phyloP scores from a whole-genome alignment of 2,888 invertebrate genomes.

The Pyrochroa serraticornis region DNA sequence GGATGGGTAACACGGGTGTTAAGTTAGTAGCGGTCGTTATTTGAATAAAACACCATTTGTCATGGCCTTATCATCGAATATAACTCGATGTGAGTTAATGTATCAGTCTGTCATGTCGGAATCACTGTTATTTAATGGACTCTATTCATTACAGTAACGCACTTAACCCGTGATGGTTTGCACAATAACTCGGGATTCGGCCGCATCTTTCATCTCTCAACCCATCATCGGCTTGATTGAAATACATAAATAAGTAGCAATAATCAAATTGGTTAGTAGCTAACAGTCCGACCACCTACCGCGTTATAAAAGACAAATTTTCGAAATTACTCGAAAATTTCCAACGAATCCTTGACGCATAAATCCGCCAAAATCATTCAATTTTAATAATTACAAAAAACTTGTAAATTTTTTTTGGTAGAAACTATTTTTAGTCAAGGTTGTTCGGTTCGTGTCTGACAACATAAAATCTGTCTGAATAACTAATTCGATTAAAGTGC shows the following conservation, averaged over 20 bases:
- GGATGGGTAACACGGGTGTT: constrained; percentile 2
- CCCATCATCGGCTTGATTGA: too few species aligned
- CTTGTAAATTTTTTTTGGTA: neutral
- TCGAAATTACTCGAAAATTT: too few species aligned
- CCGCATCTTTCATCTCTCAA: too few species aligned
- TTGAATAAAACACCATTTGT: constrained; percentile 30
- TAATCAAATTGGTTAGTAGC: too few species aligned
- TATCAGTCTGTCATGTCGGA: constrained; percentile 31
- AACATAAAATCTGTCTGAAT: constrained; percentile 1
- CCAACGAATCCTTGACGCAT: too few species aligned
- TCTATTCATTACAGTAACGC: constrained; percentile 36
- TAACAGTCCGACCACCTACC: too few species aligned
- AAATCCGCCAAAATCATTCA: too few species aligned
- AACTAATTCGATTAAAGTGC: constrained; percentile 10
- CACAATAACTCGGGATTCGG: too few species aligned
- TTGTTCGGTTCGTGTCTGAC: neutral
- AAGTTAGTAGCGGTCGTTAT: constrained; percentile 8
- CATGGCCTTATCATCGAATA: constrained; percentile 34
- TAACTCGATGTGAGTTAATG: constrained; percentile 34
- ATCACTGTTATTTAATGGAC: constrained; percentile 38
- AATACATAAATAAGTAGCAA: too few species aligned
- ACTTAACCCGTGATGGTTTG: constrained; percentile 20
- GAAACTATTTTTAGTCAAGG: constrained; percentile 7
- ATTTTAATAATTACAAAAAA: too few species aligned
- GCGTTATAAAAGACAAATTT: too few species aligned